These are phyloP conservation scores for Acrossocheilus wenchowensis DNA, from an alignment of 2,797 vertebrate genomes.

Conservation along the genomic window DNA sequence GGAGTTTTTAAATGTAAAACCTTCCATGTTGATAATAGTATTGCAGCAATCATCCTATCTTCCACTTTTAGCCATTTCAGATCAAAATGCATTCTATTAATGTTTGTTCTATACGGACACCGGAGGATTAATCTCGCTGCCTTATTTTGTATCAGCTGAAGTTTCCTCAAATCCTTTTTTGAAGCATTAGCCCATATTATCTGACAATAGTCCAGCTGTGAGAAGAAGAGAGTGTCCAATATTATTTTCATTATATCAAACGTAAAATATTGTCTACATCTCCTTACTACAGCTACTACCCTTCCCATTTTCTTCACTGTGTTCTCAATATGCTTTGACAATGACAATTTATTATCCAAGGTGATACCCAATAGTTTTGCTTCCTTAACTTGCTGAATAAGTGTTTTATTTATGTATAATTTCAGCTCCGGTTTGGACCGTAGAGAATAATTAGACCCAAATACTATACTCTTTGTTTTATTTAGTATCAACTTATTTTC, in stretches of 20 bases:
- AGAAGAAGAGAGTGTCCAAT: not conserved
- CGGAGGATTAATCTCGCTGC: not conserved
- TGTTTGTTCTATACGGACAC: not conserved
- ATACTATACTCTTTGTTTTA: slow-evolving; percentile 36
- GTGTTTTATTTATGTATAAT: slow-evolving; percentile 9
- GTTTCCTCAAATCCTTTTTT: not conserved
- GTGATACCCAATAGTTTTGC: not conserved
- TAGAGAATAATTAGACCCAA: slow-evolving; percentile 5
- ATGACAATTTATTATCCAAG: not conserved
- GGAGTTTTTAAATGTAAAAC: too few relatives aligned
- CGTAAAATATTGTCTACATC: too few relatives aligned
- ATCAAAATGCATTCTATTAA: too few relatives aligned
- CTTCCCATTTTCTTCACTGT: not conserved
- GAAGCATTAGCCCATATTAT: not conserved
- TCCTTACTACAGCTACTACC: too few relatives aligned
- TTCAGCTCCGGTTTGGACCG: too few relatives aligned
- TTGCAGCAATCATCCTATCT: too few relatives aligned
- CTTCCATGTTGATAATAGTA: too few relatives aligned
- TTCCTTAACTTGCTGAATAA: not conserved
- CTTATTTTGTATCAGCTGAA: not conserved
- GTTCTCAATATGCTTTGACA: slow-evolving; percentile 15
- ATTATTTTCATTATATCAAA: not conserved
- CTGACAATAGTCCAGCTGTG: not conserved
- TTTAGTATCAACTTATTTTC: slow-evolving; percentile 22
- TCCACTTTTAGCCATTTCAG: too few relatives aligned